These are phyloP conservation scores for Thelaira solivaga DNA, from an alignment of 2,888 invertebrate species.

Conservation along the genomic window DNA sequence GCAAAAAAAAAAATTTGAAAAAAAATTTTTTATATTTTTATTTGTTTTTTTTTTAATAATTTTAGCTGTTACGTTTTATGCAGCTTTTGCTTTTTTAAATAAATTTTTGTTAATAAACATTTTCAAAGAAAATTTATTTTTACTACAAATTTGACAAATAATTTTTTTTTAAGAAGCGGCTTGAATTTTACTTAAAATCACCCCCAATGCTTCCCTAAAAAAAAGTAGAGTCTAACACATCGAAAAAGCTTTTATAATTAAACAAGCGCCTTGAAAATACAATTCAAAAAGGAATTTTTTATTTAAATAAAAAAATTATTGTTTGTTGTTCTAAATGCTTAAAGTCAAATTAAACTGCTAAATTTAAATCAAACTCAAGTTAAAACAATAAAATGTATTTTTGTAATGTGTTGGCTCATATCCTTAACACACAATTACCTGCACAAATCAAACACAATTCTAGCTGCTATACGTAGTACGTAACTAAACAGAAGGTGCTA, in stretches of 20 bases:
- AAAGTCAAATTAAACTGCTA: slow-evolving; percentile 33
- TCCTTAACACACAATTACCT: background rate
- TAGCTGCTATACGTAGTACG: background rate
- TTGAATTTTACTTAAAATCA: too few species aligned
- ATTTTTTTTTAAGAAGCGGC: too few species aligned
- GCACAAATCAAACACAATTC: background rate
- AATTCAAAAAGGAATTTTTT: background rate
- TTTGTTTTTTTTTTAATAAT: too few species aligned
- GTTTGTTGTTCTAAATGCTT: slow-evolving; percentile 35
- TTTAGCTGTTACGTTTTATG: too few species aligned
- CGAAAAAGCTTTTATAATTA: slow-evolving; percentile 24
- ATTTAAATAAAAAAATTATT: background rate
- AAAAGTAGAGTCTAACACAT: too few species aligned
- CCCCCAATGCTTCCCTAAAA: too few species aligned
- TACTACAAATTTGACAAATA: too few species aligned
- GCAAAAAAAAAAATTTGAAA: too few species aligned
- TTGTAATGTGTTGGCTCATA: background rate
- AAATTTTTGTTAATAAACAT: background rate
- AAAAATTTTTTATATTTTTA: too few species aligned
- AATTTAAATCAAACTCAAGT: slow-evolving; percentile 5
- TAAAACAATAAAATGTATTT: slow-evolving; percentile 1
- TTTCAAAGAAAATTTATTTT: too few species aligned
- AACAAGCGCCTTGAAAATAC: slow-evolving; percentile 8
- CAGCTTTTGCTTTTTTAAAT: background rate
- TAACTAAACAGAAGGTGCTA: slow-evolving; percentile 49